Conservation (phyloP, 2,888 invertebrate species). For the Ornithoptera priamus region DNA sequence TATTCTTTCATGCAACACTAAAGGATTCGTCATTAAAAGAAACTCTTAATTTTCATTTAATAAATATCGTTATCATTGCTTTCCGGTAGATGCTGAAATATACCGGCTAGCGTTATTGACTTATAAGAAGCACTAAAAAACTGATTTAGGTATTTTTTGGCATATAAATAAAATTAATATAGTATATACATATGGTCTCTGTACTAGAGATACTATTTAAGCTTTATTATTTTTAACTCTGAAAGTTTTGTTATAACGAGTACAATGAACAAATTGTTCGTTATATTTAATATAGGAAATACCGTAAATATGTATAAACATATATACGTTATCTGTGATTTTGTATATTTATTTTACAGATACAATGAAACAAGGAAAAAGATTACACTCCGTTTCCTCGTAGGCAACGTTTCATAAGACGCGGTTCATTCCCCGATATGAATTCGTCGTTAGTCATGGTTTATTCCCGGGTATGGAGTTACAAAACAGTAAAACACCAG, state of each 20-base stretch:
- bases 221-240: neutral
- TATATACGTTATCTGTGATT: neutral
- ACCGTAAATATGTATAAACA: neutral
- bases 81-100: too few relatives aligned
- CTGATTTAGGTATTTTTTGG: neutral
- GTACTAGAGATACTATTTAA: neutral
- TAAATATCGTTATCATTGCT: too few relatives aligned
- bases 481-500: neutral
- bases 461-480: conserved; percentile 3
- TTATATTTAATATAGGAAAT: too few relatives aligned
- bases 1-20: too few relatives aligned
- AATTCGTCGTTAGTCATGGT: conserved; percentile 13
- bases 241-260: too few relatives aligned
- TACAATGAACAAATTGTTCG: too few relatives aligned
- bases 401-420: conserved; percentile 1
- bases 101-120: too few relatives aligned
- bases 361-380: neutral
- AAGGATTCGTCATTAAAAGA: too few relatives aligned
- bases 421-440: conserved; percentile 10
- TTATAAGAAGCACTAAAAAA: neutral
- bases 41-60: too few relatives aligned
- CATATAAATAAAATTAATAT: neutral
- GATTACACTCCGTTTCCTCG: neutral
- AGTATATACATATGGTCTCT: neutral
- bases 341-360: neutral